These are phyloP conservation scores for Resseliella maxima DNA, from an alignment of 2,888 invertebrate genomes.

Conservation along the genomic window DNA sequence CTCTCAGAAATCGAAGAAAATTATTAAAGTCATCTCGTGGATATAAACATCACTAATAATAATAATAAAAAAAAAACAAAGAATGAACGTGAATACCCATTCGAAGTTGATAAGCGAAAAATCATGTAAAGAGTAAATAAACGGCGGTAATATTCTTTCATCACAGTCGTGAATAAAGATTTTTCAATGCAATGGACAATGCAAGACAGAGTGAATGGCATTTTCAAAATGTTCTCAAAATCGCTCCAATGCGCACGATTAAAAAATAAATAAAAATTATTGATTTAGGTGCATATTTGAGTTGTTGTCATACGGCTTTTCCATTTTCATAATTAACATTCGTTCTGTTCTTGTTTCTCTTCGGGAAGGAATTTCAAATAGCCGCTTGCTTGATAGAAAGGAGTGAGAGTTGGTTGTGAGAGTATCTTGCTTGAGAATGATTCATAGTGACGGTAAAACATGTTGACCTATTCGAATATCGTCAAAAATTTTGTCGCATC, in stretches of 20 bases:
- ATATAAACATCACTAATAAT: not conserved
- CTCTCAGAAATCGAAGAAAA: not conserved
- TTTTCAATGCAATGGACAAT: not conserved
- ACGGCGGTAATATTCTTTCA: conserved; percentile 40
- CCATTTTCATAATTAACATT: conserved; percentile 24
- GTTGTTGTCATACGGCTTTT: conserved; percentile 28
- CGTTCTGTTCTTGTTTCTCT: not conserved
- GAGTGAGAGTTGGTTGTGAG: not conserved
- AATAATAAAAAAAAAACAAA: not conserved
- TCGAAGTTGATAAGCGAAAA: conserved; percentile 34
- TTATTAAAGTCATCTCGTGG: conserved; percentile 26
- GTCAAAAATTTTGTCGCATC: not conserved
- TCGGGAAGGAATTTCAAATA: not conserved
- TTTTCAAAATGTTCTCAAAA: too few relatives aligned
- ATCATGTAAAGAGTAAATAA: conserved; percentile 1
- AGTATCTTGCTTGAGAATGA: not conserved
- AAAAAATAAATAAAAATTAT: conserved; percentile 45
- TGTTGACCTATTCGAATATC: conserved; percentile 20
- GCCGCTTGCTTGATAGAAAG: not conserved
- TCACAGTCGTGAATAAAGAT: conserved; percentile 26
- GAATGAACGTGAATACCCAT: not conserved
- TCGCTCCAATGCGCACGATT: not conserved
- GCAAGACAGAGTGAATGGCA: not conserved
- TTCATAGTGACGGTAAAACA: not conserved
- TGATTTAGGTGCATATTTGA: conserved; percentile 33